Evolutionary conservation across 2,797 vertebrate genomes (phyloP), one percentile per base, ranked within the genome.

Genomic region (Toxotes lorentzi): DNA sequence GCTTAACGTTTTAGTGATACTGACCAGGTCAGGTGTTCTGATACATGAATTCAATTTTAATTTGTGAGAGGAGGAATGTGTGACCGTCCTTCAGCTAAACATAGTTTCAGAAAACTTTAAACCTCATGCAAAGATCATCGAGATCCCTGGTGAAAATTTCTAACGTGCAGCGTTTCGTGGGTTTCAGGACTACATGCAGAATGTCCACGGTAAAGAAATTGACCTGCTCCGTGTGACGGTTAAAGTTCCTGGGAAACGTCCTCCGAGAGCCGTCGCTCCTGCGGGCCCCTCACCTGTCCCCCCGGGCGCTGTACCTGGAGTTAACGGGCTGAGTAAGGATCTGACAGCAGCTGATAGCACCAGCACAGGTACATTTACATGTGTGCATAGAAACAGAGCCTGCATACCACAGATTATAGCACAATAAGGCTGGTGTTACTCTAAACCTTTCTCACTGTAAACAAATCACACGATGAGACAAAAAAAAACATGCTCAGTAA

Each of bases 181-280:
- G 7, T 85, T 86, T 59, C 78, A 99, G 97, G 98, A 98, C 63
- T 99, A 98, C 88, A 95, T 95, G 24, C 97, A 98, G 91, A 98
- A 97, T 43, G 92, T 89, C 21, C 98, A 99, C 0, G 97, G 97
- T 2, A 99, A 99, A 90, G 98, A 98, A 84, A 98, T 99, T 82
- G 97, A 98, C 74, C 93, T 99, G 51, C 93, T 98, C 24, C 96
- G 97, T 0, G 98, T 98, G 71, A 99, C 98, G 0, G 98, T 99
- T 14, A 99, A 99, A 86, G 97, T 99, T 70, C 98, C 98, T 0
- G 98, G 98, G 32, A 99, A 99, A 91, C 96, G 97, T 30, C 97
- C 97, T 1, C 98, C 97, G 0, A 95, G 97, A 17, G 98, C 98
- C n/a, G 96, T 97, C 4, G 96, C 96, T 0, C 95, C 97, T 1